Evolutionary conservation across 2,797 vertebrate species (phyloP), one percentile per base, ranked within the genome.

Genomic region (Gymnothorax reevesii): DNA sequence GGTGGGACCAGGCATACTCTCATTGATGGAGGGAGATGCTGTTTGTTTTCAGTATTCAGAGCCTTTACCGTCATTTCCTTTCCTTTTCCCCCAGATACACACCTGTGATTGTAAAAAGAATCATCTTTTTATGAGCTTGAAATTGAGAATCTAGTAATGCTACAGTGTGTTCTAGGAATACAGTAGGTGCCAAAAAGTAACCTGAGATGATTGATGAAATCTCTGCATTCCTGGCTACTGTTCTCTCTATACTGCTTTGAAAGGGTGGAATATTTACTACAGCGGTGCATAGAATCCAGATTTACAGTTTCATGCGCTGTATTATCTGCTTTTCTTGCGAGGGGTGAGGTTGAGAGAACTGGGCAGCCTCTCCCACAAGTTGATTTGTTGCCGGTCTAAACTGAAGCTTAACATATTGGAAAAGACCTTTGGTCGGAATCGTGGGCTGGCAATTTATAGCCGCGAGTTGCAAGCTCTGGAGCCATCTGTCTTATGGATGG

Each of bases 181-280:
- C 75, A 55, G 25, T 22, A 52, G 5, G 49, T 10, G 42, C 75
- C 20, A 20, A 75, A 49, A 27, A 71, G 69, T 33, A 71, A 42
- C 33, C 73, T 9, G 33, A 75, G 75, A 79, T 79, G 75, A 79
- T 79, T 54, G 54, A 79, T 79, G 75, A 54, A 55, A 54, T 54
- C 75, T 79, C 49, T n/a, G 5, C 10, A 20, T 54, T 20, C 49
- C 71, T 20, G 17, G 49, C 42, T 7, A 27, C 17, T 22, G 75
- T 33, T 17, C 8, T 79, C 49, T 54, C 75, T 27, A 33, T 22
- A 49, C 1, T 1, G 17, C 75, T 55, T 79, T 79, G 75, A n/a
- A 79, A 54, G 20, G 75, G 75, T 79, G 49, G 49, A 54, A 79
- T 79, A 54, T 79, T 54, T 79, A 79, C 8, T 6, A 20, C 75